A percentile compares a stretch with the other conserved stretches of the same genome.
phyloP scores from a whole-genome alignment of 2,113 vertebrate species.

The Cyphomyrus discorhynchus region DNA sequence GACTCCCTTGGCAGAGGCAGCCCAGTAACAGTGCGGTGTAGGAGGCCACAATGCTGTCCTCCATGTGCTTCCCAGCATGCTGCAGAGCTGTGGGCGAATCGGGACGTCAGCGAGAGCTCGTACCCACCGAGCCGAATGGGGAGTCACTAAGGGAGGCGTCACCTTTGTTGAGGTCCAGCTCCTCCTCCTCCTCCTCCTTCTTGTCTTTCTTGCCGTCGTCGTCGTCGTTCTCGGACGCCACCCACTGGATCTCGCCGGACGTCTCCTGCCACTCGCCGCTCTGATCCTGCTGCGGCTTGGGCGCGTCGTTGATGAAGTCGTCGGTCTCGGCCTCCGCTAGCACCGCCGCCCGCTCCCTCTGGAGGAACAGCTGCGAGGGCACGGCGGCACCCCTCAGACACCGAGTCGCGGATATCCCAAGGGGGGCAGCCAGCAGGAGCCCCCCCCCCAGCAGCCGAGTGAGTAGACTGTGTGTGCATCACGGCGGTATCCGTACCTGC shows the following conservation, averaged over 20 bases:
- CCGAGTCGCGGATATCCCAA: neutral
- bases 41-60: constrained; percentile 96
- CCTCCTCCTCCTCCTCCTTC: constrained; percentile 86
- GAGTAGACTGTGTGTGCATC: neutral
- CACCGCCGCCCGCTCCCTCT: constrained; percentile 83
- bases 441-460: neutral
- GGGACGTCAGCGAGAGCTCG: neutral
- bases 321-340: constrained; percentile 92
- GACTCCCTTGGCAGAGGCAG: constrained; percentile 93
- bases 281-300: constrained; percentile 78
- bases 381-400: neutral
- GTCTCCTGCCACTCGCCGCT: constrained; percentile 94
- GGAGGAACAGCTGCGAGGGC: constrained; percentile 79
- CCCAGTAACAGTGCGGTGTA: constrained; percentile 95
- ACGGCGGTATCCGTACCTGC: constrained; percentile 61
- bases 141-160: accelerated
- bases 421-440: neutral
- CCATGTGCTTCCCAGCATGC: constrained; percentile 98
- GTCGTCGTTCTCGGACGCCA: constrained; percentile 71
- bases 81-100: constrained; percentile 74
- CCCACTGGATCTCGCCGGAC: constrained; percentile 92
- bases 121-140: neutral
- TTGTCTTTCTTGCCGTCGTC: constrained; percentile 52
- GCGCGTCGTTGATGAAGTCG: constrained; percentile 90
- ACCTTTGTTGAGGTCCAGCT: constrained; percentile 98